Evolutionary conservation across 2,888 invertebrate species (phyloP).

Genomic region (Philaethria dido): DNA sequence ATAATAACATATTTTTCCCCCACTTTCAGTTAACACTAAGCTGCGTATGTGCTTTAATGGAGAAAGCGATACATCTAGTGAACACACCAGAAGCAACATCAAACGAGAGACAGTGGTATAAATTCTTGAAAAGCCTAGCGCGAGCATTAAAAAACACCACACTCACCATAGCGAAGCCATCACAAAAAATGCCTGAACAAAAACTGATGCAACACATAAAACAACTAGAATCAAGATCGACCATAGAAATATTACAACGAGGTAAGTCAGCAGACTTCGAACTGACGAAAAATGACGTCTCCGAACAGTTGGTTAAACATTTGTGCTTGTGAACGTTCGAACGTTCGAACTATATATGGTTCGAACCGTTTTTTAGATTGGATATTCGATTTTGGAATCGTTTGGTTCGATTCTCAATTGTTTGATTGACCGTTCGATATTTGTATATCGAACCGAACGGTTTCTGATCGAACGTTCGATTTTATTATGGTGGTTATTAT

Average conservation of each 20-base stretch:
- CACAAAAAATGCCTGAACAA: conserved; percentile 54
- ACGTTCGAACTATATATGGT: conserved; percentile 24
- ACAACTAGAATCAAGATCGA: conserved; percentile 67
- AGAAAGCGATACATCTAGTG: conserved; percentile 62
- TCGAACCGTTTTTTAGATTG: not conserved
- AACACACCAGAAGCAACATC: conserved; percentile 72
- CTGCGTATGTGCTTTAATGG: conserved; percentile 69
- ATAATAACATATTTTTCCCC: no score
- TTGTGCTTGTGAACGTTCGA: conserved; percentile 62
- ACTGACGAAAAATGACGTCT: conserved; percentile 65
- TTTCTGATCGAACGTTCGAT: not conserved
- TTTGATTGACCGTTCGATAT: not conserved
- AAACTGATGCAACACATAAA: conserved; percentile 63
- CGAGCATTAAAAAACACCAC: conserved; percentile 70
- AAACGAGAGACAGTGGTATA: conserved; percentile 80
- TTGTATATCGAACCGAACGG: not conserved
- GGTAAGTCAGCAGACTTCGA: conserved; percentile 72
- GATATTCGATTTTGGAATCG: no score
- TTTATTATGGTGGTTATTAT: conserved; percentile 10
- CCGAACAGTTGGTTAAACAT: conserved; percentile 65
- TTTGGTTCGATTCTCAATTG: no score
- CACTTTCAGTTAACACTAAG: conserved; percentile 68
- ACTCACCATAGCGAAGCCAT: conserved; percentile 61
- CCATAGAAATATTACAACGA: conserved; percentile 72
- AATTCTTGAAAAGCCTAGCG: conserved; percentile 80